Percentiles rank a stretch among this genome's conserved stretches.
These are phyloP conservation scores for Marisa cornuarietis DNA, from an alignment of 1,140 invertebrate species.

Conservation along the genomic window DNA sequence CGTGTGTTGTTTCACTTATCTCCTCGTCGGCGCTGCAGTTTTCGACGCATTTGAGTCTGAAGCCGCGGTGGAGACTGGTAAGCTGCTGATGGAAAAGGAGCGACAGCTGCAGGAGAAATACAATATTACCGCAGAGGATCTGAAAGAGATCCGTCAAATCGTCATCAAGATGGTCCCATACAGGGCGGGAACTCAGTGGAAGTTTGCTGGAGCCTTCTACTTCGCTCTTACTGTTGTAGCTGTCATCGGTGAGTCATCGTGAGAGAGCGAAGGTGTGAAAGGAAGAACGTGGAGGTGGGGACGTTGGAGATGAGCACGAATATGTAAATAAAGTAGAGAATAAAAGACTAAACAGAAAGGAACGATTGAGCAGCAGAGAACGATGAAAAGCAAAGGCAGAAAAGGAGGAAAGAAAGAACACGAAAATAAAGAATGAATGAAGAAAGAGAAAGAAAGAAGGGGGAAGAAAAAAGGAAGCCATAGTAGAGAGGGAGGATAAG, in stretches of 20 bases:
- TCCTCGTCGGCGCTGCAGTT: slow-evolving; percentile 97
- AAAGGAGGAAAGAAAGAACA: too few relatives aligned
- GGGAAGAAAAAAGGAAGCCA: too few relatives aligned
- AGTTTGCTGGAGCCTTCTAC: slow-evolving; percentile 91
- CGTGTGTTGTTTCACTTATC: slow-evolving; percentile 98
- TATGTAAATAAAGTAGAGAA: too few relatives aligned
- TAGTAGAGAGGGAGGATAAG: too few relatives aligned
- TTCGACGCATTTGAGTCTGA: slow-evolving; percentile 98
- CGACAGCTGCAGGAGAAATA: slow-evolving; percentile 86
- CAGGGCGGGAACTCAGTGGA: slow-evolving; percentile 95
- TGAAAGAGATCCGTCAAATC: slow-evolving; percentile 85
- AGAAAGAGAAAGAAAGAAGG: too few relatives aligned
- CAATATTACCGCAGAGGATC: slow-evolving; percentile 94
- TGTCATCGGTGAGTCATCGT: slow-evolving; percentile 83
- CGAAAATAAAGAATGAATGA: too few relatives aligned
- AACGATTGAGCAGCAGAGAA: too few relatives aligned
- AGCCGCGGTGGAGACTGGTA: slow-evolving; percentile 88
- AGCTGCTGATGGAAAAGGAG: slow-evolving; percentile 80
- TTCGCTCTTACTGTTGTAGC: slow-evolving; percentile 99
- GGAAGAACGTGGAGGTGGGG: neutral
- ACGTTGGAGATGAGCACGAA: too few relatives aligned
- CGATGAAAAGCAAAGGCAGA: too few relatives aligned
- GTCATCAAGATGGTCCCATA: slow-evolving; percentile 96
- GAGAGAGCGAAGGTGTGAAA: neutral
- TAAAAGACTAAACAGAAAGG: too few relatives aligned